phyloP scores from a whole-genome alignment of 2,797 vertebrate genomes.

The Characodon lateralis region DNA sequence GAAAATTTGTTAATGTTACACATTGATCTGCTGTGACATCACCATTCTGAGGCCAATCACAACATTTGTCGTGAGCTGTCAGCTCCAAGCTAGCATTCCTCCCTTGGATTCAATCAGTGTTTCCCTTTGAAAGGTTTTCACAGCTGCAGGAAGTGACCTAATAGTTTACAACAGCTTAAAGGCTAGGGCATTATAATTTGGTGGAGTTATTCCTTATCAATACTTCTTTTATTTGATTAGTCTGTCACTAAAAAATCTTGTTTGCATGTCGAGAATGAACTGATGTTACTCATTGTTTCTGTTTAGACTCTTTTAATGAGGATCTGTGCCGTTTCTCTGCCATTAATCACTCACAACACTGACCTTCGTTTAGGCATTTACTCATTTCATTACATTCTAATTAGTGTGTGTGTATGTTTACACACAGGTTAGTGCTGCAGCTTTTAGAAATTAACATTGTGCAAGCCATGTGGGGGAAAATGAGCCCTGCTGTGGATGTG shows the following conservation, averaged over 20 bases:
- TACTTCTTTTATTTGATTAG: conserved; percentile 28
- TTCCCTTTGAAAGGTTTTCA: conserved; percentile 19
- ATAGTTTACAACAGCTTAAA: conserved; percentile 48
- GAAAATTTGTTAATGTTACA: conserved; percentile 51
- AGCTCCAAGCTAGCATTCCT: conserved; percentile 24
- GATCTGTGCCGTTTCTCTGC: conserved; percentile 54
- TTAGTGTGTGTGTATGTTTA: conserved; percentile 11
- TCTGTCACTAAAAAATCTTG: conserved; percentile 20
- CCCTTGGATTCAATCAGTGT: conserved; percentile 49
- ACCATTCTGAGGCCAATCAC: conserved; percentile 34
- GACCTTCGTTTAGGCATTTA: conserved; percentile 75
- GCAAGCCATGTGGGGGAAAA: conserved; percentile 86
- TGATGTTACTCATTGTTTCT: conserved; percentile 43
- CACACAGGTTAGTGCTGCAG: conserved; percentile 73
- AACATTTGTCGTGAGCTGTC: conserved; percentile 39
- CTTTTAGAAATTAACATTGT: conserved; percentile 84
- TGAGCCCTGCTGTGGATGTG: conserved; percentile 90
- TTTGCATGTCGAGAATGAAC: conserved; percentile 28
- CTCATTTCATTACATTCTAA: conserved; percentile 73
- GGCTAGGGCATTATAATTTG: conserved; percentile 42
- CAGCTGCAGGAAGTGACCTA: conserved; percentile 16
- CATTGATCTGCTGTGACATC: conserved; percentile 55
- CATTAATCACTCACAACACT: conserved; percentile 63
- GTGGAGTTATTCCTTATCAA: conserved; percentile 20
- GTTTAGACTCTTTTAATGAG: conserved; percentile 51